A percentile compares a stretch with the other conserved stretches of the same genome.
These are phyloP conservation scores for Tetragnatha versicolor DNA, from an alignment of 1,140 invertebrate genomes.

Conservation along the genomic window DNA sequence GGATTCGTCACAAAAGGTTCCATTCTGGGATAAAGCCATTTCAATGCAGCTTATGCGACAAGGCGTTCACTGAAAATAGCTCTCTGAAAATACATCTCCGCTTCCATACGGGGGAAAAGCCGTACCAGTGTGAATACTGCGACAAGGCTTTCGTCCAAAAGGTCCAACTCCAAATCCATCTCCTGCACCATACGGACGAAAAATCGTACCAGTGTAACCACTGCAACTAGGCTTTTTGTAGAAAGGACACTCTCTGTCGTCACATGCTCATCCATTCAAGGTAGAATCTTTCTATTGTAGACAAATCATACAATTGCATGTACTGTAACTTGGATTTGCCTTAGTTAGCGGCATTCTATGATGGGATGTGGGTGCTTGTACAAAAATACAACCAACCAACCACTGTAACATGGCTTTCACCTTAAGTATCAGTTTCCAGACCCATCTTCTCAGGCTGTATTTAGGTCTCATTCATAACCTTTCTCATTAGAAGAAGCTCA, in stretches of 20 bases:
- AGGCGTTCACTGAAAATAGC: constrained; percentile 1
- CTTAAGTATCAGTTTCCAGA: too few relatives aligned
- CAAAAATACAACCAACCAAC: too few relatives aligned
- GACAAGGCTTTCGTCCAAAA: constrained; percentile 5
- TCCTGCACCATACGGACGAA: neutral
- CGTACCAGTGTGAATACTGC: constrained; percentile 6
- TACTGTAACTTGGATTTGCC: too few relatives aligned
- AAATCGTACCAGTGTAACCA: constrained; percentile 13
- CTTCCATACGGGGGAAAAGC: constrained; percentile 24
- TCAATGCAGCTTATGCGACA: neutral
- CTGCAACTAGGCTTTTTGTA: neutral
- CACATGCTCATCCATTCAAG: neutral
- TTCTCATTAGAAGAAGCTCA: too few relatives aligned
- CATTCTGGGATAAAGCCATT: constrained; percentile 11
- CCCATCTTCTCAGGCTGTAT: too few relatives aligned
- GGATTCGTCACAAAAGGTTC: neutral
- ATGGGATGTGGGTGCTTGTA: too few relatives aligned
- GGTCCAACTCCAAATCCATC: neutral
- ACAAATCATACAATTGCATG: too few relatives aligned
- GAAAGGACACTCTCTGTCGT: neutral
- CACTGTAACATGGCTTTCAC: too few relatives aligned
- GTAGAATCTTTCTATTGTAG: neutral
- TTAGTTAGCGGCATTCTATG: too few relatives aligned
- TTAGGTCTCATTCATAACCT: too few relatives aligned
- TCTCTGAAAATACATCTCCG: neutral